Percentiles rank a stretch among this genome's conserved stretches.
These are phyloP conservation scores for Cerastoderma edule DNA, from an alignment of 2,888 invertebrate genomes.

Conservation along the genomic window DNA sequence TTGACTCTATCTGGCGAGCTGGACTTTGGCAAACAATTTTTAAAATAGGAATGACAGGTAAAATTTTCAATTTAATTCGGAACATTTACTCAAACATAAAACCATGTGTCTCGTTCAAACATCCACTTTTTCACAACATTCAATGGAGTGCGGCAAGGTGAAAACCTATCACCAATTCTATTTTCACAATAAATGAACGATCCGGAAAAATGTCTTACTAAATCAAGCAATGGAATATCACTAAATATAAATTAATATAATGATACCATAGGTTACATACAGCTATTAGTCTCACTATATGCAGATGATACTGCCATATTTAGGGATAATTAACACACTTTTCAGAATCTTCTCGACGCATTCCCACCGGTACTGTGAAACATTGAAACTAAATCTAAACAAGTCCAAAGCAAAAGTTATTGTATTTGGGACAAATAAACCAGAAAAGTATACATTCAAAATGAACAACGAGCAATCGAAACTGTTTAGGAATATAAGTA, in stretches of 20 bases:
- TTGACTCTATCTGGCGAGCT: constrained; percentile 6
- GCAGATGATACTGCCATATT: constrained; percentile 41
- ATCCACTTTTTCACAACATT: too few species aligned
- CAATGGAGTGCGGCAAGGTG: constrained; percentile 1
- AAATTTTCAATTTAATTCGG: constrained; percentile 3
- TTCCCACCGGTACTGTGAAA: constrained; percentile 28
- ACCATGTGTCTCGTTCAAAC: not conserved
- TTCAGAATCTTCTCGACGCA: constrained; percentile 26
- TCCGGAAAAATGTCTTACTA: not conserved
- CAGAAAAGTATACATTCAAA: not conserved
- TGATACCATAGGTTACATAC: not conserved
- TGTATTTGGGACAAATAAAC: constrained; percentile 15
- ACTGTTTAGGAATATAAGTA: constrained; percentile 25
- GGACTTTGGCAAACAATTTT: constrained; percentile 11
- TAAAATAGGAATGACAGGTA: not conserved
- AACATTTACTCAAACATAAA: not conserved
- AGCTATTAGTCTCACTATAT: constrained; percentile 26
- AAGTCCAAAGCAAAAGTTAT: constrained; percentile 27
- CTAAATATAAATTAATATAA: not conserved
- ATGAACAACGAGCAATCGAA: constrained; percentile 4
- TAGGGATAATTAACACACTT: constrained; percentile 12
- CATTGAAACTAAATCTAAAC: constrained; percentile 38
- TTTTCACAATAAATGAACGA: not conserved
- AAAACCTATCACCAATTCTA: constrained; percentile 7
- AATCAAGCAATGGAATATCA: not conserved